Evolutionary conservation across 2,797 vertebrate species (phyloP), one percentile per base, ranked within the genome.

Genomic region (Brachyrhaphis roseni): DNA sequence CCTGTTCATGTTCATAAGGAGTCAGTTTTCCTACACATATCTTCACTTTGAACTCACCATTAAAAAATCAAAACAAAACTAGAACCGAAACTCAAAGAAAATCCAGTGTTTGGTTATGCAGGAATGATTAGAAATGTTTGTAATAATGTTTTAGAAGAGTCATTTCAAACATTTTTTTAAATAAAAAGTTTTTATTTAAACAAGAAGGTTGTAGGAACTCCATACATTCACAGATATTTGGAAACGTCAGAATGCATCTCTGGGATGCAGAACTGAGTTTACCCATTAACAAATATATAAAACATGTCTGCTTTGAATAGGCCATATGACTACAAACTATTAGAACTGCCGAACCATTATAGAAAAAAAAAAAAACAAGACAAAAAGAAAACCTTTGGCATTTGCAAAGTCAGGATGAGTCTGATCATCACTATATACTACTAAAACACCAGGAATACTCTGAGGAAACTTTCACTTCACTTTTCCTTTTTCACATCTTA

Each of bases 101-200:
- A 10, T 20, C 36, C 10, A 68, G 64, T 34, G 57, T 34, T 62
- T 62, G 57, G 4, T 31, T 62, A 8, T 51, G 20, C 20, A 51
- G 8, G 49, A 51, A 23, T 51, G 20, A 3, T 51, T 51, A 23
- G 7, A 23, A 51, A 51, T 51, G 49, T 8, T 51, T 51, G 20
- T 8, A 51, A 51, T 2, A 23, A 23, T 51, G 20, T 51, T 51
- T 51, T 8, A 51, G 49, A 51, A 8, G 20, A 51, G 49, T 51
- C n/a, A 34, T 10, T 23, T 55, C 20, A 26, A 16, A 23, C 39
- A 53, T 41, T 59, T 12, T 26, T 55, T 31, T 43, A 36, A 34
- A 36, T 80, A 91, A 93, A 91, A 92, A 84, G 77, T 23, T 39
- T 95, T 95, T 95, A 95, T 94, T 95, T 79, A 59, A 89, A 91